Evolutionary conservation across 2,888 invertebrate species (phyloP).

Genomic region (Malachius bipustulatus): DNA sequence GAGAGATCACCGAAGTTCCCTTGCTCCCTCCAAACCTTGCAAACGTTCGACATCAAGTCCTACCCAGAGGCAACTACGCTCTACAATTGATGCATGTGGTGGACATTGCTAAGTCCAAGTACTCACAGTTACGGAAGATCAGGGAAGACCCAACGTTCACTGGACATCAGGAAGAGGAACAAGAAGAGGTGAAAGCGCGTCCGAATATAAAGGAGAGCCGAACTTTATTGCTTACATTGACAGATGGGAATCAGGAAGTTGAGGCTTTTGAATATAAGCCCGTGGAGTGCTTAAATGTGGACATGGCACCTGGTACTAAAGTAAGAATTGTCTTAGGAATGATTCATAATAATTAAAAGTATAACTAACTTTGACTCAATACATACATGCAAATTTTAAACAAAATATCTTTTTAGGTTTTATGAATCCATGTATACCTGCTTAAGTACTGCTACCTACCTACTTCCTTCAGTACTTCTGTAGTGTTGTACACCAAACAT

Average conservation of each 20-base stretch:
- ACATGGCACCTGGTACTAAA: constrained; percentile 51
- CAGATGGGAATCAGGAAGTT: constrained; percentile 62
- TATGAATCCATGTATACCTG: too few species aligned
- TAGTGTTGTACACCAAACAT: too few species aligned
- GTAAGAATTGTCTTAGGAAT: too few species aligned
- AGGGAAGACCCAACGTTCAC: constrained; percentile 35
- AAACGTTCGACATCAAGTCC: constrained; percentile 34
- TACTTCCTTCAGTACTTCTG: too few species aligned
- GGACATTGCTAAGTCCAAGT: constrained; percentile 47
- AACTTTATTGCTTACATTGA: constrained; percentile 57
- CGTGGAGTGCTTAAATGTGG: constrained; percentile 44
- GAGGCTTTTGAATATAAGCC: constrained; percentile 59
- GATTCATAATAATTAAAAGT: too few species aligned
- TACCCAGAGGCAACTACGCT: constrained; percentile 44
- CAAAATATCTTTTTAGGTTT: too few species aligned
- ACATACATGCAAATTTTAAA: too few species aligned
- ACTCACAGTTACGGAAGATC: constrained; percentile 36
- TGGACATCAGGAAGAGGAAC: constrained; percentile 42
- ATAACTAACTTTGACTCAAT: too few species aligned
- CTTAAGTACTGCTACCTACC: too few species aligned
- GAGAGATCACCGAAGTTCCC: constrained; percentile 48
- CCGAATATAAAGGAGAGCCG: too few species aligned
- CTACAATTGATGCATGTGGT: constrained; percentile 49
- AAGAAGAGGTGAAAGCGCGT: constrained; percentile 41
- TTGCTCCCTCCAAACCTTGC: constrained; percentile 47